Percentiles rank a stretch among this genome's conserved stretches.
Conservation (phyloP, 2,113 vertebrate genomes). For the Fulmarus glacialis region DNA sequence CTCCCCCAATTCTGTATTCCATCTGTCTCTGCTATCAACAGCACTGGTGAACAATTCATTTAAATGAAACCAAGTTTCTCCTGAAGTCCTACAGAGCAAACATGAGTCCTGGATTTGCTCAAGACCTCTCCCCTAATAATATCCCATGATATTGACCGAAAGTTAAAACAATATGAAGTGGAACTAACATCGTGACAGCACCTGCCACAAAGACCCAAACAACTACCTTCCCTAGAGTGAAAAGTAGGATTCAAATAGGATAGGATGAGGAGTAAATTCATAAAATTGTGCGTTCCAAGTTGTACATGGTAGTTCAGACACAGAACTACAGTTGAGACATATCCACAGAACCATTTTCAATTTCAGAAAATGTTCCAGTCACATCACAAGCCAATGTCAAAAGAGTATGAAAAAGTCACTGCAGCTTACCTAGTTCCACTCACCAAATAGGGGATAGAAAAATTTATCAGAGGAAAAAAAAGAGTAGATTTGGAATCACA, state of each 20-base stretch:
- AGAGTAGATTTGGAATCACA: background rate
- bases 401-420: background rate
- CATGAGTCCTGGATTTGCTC: background rate
- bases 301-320: background rate
- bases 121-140: background rate
- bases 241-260: background rate
- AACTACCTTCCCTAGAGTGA: background rate
- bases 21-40: background rate
- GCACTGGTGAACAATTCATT: background rate
- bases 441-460: background rate
- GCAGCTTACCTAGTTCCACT: background rate
- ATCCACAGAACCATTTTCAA: background rate
- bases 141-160: background rate
- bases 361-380: background rate
- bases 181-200: background rate
- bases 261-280: background rate
- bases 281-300: background rate
- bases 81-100: background rate
- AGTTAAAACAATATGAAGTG: background rate
- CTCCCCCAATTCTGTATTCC: background rate
- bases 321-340: background rate
- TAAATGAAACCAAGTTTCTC: background rate
- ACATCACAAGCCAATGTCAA: background rate
- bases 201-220: background rate
- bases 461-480: background rate